Percentiles rank a stretch among this genome's conserved stretches.
Evolutionary conservation across 2,888 invertebrate species (phyloP).

Genomic region (Sipha maydis): DNA sequence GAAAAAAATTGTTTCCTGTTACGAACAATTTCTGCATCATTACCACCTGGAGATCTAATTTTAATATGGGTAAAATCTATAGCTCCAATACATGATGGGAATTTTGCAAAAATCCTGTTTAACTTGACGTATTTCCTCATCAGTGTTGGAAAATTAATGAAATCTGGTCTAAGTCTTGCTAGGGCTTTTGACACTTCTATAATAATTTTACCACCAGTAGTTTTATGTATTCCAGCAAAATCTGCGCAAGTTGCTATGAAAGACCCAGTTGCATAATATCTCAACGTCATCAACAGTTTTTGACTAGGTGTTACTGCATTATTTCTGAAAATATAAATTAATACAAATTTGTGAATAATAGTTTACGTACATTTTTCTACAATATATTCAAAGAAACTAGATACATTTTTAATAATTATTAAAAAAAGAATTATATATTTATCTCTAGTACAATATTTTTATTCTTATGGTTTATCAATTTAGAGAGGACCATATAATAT

Average conservation of each 20-base stretch:
- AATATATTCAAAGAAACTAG: too few species aligned
- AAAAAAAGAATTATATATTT: too few species aligned
- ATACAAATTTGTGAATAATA: too few species aligned
- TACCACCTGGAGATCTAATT: conserved; percentile 22
- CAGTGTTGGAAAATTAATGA: too few species aligned
- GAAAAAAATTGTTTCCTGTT: conserved; percentile 36
- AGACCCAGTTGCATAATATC: conserved; percentile 49
- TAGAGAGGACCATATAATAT: too few species aligned
- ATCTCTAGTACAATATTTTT: too few species aligned
- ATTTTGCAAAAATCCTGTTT: too few species aligned
- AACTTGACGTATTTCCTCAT: too few species aligned
- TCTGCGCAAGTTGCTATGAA: conserved; percentile 62
- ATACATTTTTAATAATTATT: too few species aligned
- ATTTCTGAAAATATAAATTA: conserved; percentile 31
- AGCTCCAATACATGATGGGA: conserved; percentile 22
- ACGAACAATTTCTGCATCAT: conserved; percentile 21
- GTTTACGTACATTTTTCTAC: too few species aligned
- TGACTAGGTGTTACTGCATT: conserved; percentile 42
- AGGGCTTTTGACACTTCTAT: conserved; percentile 64
- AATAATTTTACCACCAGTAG: conserved; percentile 64
- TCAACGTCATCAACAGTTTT: conserved; percentile 32
- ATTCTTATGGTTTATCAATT: too few species aligned
- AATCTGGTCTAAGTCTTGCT: conserved; percentile 59
- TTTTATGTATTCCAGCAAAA: conserved; percentile 63
- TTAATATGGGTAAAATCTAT: conserved; percentile 14